Conservation (phyloP, 2,113 vertebrate genomes). For the Gallinago media region DNA sequence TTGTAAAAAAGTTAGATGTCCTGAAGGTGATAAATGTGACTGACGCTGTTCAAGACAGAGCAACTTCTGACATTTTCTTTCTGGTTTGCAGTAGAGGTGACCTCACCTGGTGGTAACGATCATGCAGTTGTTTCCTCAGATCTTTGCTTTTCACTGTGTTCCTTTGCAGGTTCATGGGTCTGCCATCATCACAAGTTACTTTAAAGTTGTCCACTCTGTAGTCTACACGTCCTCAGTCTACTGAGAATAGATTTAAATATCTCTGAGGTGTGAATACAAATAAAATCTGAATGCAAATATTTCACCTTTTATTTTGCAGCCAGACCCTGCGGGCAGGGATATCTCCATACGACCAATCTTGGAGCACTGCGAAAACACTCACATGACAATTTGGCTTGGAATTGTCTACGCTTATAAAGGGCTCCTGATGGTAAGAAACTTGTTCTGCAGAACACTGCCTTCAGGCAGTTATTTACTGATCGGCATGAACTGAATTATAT, state of each 20-base stretch:
- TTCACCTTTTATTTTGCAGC: conserved; percentile 76
- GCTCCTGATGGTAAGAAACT: conserved; percentile 93
- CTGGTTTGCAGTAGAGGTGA: neutral
- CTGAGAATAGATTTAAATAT: neutral
- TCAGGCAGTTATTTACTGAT: neutral
- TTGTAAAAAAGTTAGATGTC: neutral
- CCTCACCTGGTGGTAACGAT: neutral
- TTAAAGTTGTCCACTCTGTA: neutral
- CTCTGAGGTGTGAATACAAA: neutral
- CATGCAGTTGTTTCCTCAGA: neutral
- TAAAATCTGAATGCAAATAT: neutral
- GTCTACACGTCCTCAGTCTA: neutral
- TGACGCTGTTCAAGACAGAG: neutral
- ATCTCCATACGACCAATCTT: conserved; percentile 96
- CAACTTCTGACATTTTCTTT: neutral
- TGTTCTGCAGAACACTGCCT: neutral
- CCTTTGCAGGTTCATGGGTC: neutral
- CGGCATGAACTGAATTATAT: neutral
- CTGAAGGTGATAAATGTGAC: neutral
- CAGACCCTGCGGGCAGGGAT: conserved; percentile 95
- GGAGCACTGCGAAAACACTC: conserved; percentile 99
- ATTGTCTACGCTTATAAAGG: conserved; percentile 99
- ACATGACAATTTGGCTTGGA: conserved; percentile 99
- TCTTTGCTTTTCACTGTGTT: neutral
- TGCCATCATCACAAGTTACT: neutral